phyloP scores from a whole-genome alignment of 2,888 invertebrate genomes.

The Lampropteryx suffumata region DNA sequence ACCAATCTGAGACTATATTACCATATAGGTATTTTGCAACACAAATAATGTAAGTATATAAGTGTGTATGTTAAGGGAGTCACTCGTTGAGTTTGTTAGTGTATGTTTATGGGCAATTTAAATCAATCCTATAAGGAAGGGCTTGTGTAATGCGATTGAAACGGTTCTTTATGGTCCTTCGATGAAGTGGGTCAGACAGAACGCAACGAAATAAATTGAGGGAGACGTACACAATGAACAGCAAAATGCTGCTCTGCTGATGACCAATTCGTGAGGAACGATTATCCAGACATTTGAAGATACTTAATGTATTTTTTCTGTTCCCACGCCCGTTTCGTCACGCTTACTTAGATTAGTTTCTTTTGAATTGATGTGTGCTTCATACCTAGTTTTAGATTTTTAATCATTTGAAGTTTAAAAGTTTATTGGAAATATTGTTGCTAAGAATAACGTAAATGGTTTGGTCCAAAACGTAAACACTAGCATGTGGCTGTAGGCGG shows the following conservation, averaged over 20 bases:
- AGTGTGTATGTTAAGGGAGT: constrained; percentile 11
- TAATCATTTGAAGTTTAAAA: constrained; percentile 27
- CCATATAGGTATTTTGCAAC: background rate
- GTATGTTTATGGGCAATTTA: constrained; percentile 24
- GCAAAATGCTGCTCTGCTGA: constrained; percentile 12
- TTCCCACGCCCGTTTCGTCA: constrained; percentile 9
- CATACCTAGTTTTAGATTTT: constrained; percentile 17
- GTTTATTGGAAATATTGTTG: constrained; percentile 39
- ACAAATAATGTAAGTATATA: constrained; percentile 8
- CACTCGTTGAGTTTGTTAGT: constrained; percentile 18
- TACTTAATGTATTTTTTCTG: constrained; percentile 18
- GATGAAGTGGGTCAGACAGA: constrained; percentile 68
- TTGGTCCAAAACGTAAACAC: constrained; percentile 59
- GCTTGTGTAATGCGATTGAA: constrained; percentile 44
- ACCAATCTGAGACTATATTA: no score
- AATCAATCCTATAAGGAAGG: constrained; percentile 34
- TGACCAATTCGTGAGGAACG: constrained; percentile 37
- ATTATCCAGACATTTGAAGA: constrained; percentile 28
- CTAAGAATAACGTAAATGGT: constrained; percentile 52
- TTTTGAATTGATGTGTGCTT: constrained; percentile 11
- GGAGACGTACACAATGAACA: constrained; percentile 41
- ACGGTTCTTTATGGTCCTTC: constrained; percentile 62
- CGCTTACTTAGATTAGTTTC: constrained; percentile 18
- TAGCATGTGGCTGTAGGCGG: constrained; percentile 52
- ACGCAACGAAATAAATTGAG: constrained; percentile 67